Evolutionary conservation across 2,113 vertebrate genomes (phyloP).

Genomic region (Sebastes fasciatus): DNA sequence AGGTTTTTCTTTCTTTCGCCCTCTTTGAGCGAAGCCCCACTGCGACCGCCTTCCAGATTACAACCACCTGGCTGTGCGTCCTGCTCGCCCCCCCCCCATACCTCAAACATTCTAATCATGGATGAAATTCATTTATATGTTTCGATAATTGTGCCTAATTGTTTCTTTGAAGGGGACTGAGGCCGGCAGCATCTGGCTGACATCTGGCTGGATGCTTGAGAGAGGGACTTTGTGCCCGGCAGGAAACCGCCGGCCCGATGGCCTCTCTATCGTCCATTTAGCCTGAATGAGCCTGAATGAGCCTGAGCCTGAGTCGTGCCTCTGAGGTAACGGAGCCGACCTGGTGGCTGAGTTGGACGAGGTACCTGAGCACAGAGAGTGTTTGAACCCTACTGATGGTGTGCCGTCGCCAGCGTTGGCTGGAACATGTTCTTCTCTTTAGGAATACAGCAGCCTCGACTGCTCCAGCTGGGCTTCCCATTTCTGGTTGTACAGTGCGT

Average conservation of each 20-base stretch:
- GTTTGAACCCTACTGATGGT: slow-evolving; percentile 19
- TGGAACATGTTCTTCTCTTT: slow-evolving; percentile 54
- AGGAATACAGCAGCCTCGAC: slow-evolving; percentile 54
- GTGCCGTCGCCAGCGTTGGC: slow-evolving; percentile 32
- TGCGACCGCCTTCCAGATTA: slow-evolving; percentile 77
- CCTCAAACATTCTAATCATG: slow-evolving; percentile 81
- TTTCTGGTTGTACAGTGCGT: slow-evolving; percentile 36
- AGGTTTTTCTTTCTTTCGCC: slow-evolving; percentile 73
- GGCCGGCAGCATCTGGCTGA: slow-evolving; percentile 81
- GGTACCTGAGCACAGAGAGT: slow-evolving; percentile 17
- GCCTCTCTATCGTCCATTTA: slow-evolving; percentile 62
- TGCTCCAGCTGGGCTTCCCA: slow-evolving; percentile 44
- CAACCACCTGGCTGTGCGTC: slow-evolving; percentile 83
- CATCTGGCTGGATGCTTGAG: slow-evolving; percentile 73
- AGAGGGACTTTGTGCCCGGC: slow-evolving; percentile 74
- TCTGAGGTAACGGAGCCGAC: slow-evolving; percentile 50
- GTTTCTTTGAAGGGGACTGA: slow-evolving; percentile 84
- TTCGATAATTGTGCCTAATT: slow-evolving; percentile 86
- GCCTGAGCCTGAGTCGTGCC: slow-evolving; percentile 4
- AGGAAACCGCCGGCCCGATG: slow-evolving; percentile 66
- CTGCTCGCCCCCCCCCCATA: slow-evolving; percentile 33
- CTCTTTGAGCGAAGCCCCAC: slow-evolving; percentile 66
- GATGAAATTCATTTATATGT: slow-evolving; percentile 87
- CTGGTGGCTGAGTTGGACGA: slow-evolving; percentile 37
- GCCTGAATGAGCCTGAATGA: slow-evolving; percentile 25